Evolutionary conservation across 2,113 vertebrate genomes (phyloP), one percentile per base, ranked within the genome.

Genomic region (Bos taurus): DNA sequence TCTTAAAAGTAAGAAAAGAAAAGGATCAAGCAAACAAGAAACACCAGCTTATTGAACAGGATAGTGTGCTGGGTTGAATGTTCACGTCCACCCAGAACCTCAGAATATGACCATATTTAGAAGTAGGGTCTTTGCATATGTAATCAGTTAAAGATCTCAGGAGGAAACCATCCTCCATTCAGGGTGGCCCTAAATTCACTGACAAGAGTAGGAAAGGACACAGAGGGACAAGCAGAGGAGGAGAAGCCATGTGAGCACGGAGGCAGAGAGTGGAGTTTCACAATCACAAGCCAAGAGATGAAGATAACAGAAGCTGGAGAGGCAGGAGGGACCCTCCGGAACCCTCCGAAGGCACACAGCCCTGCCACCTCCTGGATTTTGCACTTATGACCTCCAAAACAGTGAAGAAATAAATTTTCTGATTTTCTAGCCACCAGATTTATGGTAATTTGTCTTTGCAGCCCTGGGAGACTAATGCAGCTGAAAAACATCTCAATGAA

Each of bases 301-400:
- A 23, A 0, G 26, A 28, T 13, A 46, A 46, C 50, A 13, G 78
- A 43, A 17, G 12, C 90, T 26, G 26, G 33, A 16, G 56, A 64
- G 5, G 17, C 17, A 30, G 13, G 30, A 28, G 3, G 4, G 5
- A 13, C 40, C 30, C 48, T 13, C 62, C 14, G 10, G 30, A 67
- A 25, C 14, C 83, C 6, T 16, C 54, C 21, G 30, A 40, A 2
- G 30, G 17, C 1, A 1, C 0, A 1, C 1, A 25, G 59, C 25
- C 33, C 13, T 6, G 25, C 12, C 1, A 6, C 57, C 33, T 15
- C 40, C 30, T 33, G 5, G 4, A 57, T 14, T 40, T 33, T 8
- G 16, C 10, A 88, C 77, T n/a, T 33, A 10, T 21, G 33, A 5
- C 7, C 33, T 19, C 50, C 16, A 33, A 43, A n/a, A 91, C 46